These are phyloP conservation scores for Phrynocephalus forsythii DNA, from an alignment of 2,797 vertebrate genomes.

Conservation along the genomic window DNA sequence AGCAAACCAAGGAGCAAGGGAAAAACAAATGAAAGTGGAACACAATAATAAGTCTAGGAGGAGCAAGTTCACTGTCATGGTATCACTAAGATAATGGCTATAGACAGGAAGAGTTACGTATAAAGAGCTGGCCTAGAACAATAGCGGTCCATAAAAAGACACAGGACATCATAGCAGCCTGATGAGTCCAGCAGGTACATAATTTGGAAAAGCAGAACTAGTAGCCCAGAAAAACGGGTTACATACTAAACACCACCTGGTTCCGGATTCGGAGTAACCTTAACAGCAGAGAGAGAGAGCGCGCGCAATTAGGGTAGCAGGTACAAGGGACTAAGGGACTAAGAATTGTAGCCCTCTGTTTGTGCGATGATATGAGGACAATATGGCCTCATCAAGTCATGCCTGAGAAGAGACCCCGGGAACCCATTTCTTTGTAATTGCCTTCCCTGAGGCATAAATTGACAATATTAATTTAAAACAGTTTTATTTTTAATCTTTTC, in stretches of 20 bases:
- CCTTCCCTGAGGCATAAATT: neutral
- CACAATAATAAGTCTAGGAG: neutral
- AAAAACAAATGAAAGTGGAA: neutral
- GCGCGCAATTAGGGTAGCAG: neutral
- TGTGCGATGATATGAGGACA: neutral
- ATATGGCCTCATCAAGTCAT: neutral
- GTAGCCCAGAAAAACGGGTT: too few species aligned
- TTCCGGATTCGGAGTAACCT: neutral
- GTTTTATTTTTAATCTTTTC: neutral
- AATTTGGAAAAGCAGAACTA: neutral
- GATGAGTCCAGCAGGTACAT: neutral
- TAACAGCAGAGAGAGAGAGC: neutral
- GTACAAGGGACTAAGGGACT: neutral
- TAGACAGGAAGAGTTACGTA: neutral
- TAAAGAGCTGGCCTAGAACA: neutral
- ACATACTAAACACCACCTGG: neutral
- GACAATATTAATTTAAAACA: too few species aligned
- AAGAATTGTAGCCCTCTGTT: neutral
- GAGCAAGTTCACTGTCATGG: neutral
- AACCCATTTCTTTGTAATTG: neutral
- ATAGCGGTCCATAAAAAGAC: neutral
- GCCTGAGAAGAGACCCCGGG: too few species aligned
- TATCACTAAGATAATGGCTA: neutral
- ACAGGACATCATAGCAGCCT: neutral
- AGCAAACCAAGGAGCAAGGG: neutral